These are phyloP conservation scores for Crotophaga sulcirostris DNA, from an alignment of 2,113 vertebrate species.

Conservation along the genomic window DNA sequence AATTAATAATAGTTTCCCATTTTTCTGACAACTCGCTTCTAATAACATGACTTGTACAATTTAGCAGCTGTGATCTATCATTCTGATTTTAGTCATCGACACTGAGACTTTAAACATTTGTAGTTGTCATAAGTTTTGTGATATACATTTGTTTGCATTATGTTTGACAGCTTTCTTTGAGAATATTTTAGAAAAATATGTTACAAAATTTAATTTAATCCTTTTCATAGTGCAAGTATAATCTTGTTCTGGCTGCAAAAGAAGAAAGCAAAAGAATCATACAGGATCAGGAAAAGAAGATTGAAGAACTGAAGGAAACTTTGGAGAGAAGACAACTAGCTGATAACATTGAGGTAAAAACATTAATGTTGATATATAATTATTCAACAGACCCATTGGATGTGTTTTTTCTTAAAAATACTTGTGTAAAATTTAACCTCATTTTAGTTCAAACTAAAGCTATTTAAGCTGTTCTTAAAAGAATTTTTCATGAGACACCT, in stretches of 20 bases:
- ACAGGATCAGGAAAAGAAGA: constrained; percentile 76
- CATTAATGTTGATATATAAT: not conserved
- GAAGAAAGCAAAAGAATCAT: constrained; percentile 78
- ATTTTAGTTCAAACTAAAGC: not conserved
- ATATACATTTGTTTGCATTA: not conserved
- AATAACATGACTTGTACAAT: not conserved
- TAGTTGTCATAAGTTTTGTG: not conserved
- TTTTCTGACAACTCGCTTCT: not conserved
- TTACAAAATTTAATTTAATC: not conserved
- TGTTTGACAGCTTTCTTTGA: not conserved
- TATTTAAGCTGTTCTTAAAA: constrained; percentile 6
- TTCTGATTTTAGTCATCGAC: not conserved
- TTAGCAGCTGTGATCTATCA: not conserved
- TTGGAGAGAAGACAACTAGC: constrained; percentile 80
- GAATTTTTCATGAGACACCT: constrained; percentile 21
- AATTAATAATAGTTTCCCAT: not conserved
- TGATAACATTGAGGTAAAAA: constrained; percentile 86
- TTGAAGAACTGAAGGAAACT: constrained; percentile 81
- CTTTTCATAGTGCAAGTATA: constrained; percentile 82
- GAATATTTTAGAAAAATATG: not conserved
- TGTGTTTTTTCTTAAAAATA: not conserved
- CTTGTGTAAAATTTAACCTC: not conserved
- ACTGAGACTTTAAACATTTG: not conserved
- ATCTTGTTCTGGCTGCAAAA: constrained; percentile 75
- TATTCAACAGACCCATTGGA: not conserved